Percentiles rank a stretch among this genome's conserved stretches.
Conservation (phyloP, 2,888 invertebrate species). For the Baccha elongata region DNA sequence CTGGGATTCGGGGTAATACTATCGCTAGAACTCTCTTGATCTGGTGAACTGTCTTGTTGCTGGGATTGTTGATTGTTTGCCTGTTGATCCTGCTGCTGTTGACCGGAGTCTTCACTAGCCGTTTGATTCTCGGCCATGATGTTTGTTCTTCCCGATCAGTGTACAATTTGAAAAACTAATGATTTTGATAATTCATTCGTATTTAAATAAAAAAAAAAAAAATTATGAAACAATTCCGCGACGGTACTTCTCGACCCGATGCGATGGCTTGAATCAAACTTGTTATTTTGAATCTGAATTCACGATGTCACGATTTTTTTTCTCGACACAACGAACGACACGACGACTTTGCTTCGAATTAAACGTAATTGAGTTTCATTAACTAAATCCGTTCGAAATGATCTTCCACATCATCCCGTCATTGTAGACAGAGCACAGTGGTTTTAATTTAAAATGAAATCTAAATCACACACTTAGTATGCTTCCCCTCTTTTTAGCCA, state of each 20-base stretch:
- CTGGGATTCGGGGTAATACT: constrained; percentile 71
- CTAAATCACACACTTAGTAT: constrained; percentile 42
- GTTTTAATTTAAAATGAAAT: constrained; percentile 46
- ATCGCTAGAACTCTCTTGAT: constrained; percentile 74
- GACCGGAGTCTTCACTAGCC: constrained; percentile 82
- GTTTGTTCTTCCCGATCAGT: constrained; percentile 22
- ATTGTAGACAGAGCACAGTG: constrained; percentile 50
- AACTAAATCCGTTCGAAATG: constrained; percentile 73
- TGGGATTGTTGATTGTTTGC: constrained; percentile 74
- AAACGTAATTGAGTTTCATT: constrained; percentile 78
- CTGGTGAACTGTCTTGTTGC: constrained; percentile 74
- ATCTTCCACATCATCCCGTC: constrained; percentile 67
- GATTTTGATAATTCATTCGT: constrained; percentile 49
- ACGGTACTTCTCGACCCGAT: constrained; percentile 20
- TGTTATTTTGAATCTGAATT: constrained; percentile 39
- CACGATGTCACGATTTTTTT: constrained; percentile 48
- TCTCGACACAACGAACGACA: constrained; percentile 28
- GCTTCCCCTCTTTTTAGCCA: constrained; percentile 16
- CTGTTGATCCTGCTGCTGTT: constrained; percentile 77
- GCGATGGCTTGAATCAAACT: constrained; percentile 35
- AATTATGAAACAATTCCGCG: constrained; percentile 14
- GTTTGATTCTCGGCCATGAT: constrained; percentile 82
- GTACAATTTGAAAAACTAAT: constrained; percentile 15
- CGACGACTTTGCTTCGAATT: constrained; percentile 74
- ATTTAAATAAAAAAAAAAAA: constrained; percentile 11